Conservation (phyloP, 2,797 vertebrate species). For the Falco novaeseelandiae region DNA sequence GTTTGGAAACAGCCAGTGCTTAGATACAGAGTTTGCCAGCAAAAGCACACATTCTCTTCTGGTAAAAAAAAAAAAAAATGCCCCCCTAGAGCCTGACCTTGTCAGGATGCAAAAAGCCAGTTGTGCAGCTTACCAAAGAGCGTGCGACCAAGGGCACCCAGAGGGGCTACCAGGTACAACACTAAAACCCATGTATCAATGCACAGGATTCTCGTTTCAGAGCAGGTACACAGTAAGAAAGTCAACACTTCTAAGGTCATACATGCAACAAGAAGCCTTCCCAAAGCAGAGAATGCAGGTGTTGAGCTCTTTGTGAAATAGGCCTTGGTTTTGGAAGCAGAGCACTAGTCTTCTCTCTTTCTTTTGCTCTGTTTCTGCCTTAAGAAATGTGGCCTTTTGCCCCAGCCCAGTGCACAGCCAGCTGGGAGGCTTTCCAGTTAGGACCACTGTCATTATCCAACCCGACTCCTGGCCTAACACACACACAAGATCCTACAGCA, state of each 20-base stretch:
- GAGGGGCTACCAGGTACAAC: not conserved
- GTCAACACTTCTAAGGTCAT: not conserved
- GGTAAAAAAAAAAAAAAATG: not conserved
- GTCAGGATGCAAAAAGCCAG: not conserved
- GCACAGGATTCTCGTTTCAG: rapidly evolving
- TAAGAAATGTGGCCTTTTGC: not conserved
- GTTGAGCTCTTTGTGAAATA: not conserved
- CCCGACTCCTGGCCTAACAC: not conserved
- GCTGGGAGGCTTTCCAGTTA: not conserved
- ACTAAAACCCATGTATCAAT: not conserved
- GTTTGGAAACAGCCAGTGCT: not conserved
- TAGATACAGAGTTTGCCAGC: not conserved
- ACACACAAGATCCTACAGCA: not conserved
- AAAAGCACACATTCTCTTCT: not conserved
- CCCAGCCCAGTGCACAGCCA: not conserved
- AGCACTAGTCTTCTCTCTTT: not conserved
- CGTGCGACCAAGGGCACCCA: not conserved
- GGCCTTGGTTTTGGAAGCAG: not conserved
- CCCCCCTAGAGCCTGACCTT: not conserved
- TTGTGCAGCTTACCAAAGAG: not conserved
- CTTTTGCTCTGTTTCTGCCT: not conserved
- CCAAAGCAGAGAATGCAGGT: not conserved
- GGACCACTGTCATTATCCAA: not conserved
- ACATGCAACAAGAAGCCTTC: not conserved
- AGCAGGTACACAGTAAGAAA: not conserved